Evolutionary conservation across 2,113 vertebrate species (phyloP), one percentile per base, ranked within the genome.

Genomic region (Epinephelus cyanopodus): DNA sequence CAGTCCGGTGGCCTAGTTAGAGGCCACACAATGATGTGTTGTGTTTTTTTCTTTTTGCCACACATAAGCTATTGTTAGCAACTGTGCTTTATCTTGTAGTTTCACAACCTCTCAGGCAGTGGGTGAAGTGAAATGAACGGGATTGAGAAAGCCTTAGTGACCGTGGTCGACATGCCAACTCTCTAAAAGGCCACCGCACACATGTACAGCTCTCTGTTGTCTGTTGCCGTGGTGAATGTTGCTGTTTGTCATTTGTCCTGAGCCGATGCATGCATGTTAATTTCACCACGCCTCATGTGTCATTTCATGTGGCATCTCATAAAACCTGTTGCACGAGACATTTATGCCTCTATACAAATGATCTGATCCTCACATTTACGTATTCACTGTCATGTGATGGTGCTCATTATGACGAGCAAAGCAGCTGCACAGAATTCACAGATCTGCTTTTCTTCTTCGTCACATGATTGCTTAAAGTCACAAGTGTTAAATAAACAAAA

Each of bases 21-120:
- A 71, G 19, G 39, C 8, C 19, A 83, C 50, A 82, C 63, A 74
- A 13, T 45, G 37, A 12, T 73, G 18, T 70, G 18, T 48, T 61
- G 77, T 56, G 45, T 19, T 48, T 27, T 54, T 21, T 50, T 17
- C 60, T 58, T 75, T 63, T 56, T 65, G 47, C 54, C 65, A 74
- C n/a, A 60, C 48, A 66, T 19, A 37, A 29, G 69, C 79, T 68
- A 82, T 84, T 88, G 77, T 87, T 72, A 27, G 45, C 21, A 13
- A 60, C 3, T 84, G 82, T 91, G 86, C 90, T 91, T 74, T 90
- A 92, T 93, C 89, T 81, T 23, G 54, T 6, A 54, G 68, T 93
- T 92, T 87, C 90, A 81, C 86, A 87, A 92, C 53, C 57, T 21
- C 4, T 56, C 68, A 67, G 68, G 27, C 66, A 48, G 39, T 33